Evolutionary conservation across 2,888 invertebrate genomes (phyloP), one percentile per base, ranked within the genome.

Genomic region (Harpalus rufipes): DNA sequence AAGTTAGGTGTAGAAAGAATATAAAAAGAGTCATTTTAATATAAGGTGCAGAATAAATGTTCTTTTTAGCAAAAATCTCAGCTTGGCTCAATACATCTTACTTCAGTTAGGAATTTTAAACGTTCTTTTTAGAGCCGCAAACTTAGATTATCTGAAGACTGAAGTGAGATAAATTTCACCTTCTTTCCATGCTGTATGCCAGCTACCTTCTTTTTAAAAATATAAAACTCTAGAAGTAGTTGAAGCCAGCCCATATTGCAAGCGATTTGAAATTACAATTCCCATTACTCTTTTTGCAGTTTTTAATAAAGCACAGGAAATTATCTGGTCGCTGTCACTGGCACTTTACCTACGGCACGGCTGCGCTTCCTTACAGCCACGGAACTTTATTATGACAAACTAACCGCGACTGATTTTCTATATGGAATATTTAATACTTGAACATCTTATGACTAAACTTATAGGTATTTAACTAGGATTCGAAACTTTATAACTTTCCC

Each of bases 141-240:
- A 74, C 72, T 74, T 74, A 74, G 72, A 74, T 74, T 74, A 74
- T 74, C 72, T 74, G 72, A 74, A 74, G 44, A 74, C 51, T 74
- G 72, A 74, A 74, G 72, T 74, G 72, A 74, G 51, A 74, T 74
- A 74, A 74, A 74, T 74, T 74, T 74, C 51, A 16, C 44, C 72
- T 44, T 41, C 72, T 74, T 74, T 18, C 72, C 44, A 74, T 74
- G 51, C 72, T 18, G 44, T 5, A 32, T 32, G 32, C 32, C 32
- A 44, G 72, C 72, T 74, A 44, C 72, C 12, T 74, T 18, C 72
- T 74, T 74, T 74, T 74, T 18, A 74, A 74, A 68, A 74, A 74
- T 74, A 74, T 74, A 74, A 74, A 74, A 74, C 44, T 74, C 44
- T n/a, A 5, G 41, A 74, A 51, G 72, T 74, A 74, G 72, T 74